Conservation (phyloP, 2,888 invertebrate genomes). For the Melieria crassipennis region DNA sequence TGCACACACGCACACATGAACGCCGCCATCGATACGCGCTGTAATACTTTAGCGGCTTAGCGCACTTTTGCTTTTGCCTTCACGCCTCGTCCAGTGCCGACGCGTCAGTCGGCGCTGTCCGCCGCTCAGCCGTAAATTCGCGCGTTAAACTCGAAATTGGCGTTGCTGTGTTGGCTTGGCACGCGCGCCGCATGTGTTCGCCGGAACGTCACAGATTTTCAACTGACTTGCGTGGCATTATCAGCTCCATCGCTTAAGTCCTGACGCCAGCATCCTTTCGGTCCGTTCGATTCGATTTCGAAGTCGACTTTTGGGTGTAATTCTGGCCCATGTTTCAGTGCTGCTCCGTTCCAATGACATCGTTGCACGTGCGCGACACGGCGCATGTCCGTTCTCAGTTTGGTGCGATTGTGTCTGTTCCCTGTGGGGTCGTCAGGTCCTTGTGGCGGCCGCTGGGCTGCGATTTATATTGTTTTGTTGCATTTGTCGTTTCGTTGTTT, state of each 20-base stretch:
- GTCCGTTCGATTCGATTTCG: neutral
- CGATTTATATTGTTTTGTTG: neutral
- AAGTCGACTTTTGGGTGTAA: neutral
- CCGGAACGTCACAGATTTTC: slow-evolving; percentile 5
- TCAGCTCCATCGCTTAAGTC: neutral
- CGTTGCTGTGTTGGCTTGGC: neutral
- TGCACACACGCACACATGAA: neutral
- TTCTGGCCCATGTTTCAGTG: neutral
- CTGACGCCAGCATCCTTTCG: neutral
- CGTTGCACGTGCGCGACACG: neutral
- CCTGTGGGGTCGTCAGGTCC: neutral
- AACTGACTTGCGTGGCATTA: slow-evolving; percentile 5
- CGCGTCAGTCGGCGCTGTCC: too few relatives aligned
- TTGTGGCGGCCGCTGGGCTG: neutral
- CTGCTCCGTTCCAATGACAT: neutral
- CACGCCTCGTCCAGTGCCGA: too few relatives aligned
- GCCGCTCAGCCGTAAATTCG: too few relatives aligned
- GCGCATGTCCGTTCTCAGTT: slow-evolving; percentile 22
- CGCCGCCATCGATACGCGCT: neutral
- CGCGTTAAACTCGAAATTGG: too few relatives aligned
- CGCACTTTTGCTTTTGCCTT: neutral
- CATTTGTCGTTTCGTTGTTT: neutral
- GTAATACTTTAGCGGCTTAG: too few relatives aligned
- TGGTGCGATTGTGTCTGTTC: neutral
- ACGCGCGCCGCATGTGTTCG: slow-evolving; percentile 2